Evolutionary conservation across 2,797 vertebrate genomes (phyloP).

Genomic region (Dromococcyx pavoninus): DNA sequence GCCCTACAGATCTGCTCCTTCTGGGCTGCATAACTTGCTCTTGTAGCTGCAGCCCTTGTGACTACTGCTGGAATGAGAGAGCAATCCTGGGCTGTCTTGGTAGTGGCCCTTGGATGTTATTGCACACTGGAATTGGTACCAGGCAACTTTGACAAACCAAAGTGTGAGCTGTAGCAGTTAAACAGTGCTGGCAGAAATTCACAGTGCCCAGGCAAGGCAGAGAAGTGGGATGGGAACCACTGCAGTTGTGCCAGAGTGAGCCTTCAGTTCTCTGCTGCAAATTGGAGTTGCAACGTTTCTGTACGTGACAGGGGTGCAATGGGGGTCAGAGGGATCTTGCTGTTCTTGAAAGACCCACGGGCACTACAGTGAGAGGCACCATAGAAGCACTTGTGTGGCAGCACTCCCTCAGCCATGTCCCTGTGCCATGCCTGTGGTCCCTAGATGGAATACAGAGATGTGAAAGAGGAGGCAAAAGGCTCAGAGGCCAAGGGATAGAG

Average conservation of each 20-base stretch:
- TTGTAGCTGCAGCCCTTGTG: background rate
- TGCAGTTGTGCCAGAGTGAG: rapidly evolving
- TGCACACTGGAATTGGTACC: background rate
- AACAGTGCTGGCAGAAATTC: background rate
- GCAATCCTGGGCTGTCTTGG: background rate
- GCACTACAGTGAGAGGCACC: background rate
- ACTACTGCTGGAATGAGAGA: background rate
- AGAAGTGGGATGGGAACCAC: background rate
- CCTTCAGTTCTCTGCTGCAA: background rate
- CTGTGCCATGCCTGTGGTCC: rapidly evolving
- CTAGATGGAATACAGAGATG: background rate
- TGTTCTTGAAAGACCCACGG: background rate
- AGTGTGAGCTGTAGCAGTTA: background rate
- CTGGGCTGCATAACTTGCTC: background rate
- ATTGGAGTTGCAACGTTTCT: background rate
- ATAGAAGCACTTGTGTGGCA: background rate
- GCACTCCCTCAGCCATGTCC: background rate
- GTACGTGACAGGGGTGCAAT: background rate
- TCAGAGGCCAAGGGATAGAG: background rate
- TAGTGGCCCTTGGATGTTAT: background rate
- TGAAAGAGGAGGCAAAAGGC: background rate
- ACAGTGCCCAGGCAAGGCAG: background rate
- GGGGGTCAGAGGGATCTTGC: background rate
- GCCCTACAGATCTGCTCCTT: background rate
- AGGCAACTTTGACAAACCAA: background rate